Conservation (phyloP, 2,113 vertebrate species). For the Pagrus major region DNA sequence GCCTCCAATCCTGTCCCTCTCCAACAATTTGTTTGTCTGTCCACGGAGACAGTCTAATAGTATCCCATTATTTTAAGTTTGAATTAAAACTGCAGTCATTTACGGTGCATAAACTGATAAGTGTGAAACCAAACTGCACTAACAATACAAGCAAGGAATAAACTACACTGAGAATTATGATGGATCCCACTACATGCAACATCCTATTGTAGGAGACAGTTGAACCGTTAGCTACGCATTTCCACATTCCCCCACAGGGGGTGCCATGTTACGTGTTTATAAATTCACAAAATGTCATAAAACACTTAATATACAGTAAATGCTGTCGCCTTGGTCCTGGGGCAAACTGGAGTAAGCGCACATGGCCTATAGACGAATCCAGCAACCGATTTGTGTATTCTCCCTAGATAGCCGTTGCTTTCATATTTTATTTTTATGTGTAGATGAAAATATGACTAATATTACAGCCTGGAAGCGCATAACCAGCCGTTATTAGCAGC, state of each 20-base stretch:
- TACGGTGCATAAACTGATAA: background rate
- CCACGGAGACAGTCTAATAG: no score
- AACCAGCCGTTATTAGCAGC: background rate
- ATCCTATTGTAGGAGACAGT: slow-evolving; percentile 30
- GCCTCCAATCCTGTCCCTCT: no score
- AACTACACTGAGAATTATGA: slow-evolving; percentile 27
- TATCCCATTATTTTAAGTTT: no score
- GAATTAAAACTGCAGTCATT: no score
- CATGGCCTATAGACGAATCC: background rate
- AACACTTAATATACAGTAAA: background rate
- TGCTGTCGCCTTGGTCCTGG: background rate
- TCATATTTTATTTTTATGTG: background rate
- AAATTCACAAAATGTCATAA: slow-evolving; percentile 21
- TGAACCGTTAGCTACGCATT: slow-evolving; percentile 23
- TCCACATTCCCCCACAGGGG: slow-evolving; percentile 10
- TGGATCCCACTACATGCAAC: slow-evolving; percentile 23
- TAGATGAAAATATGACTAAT: background rate
- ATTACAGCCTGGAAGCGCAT: background rate
- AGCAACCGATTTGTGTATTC: no score
- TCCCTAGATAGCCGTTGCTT: background rate
- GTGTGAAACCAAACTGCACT: slow-evolving; percentile 22
- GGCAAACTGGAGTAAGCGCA: background rate
- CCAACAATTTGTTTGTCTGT: no score
- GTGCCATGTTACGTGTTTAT: slow-evolving; percentile 20
- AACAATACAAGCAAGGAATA: background rate